Conservation (phyloP, 2,797 vertebrate genomes). For the Malacoraja senta region DNA sequence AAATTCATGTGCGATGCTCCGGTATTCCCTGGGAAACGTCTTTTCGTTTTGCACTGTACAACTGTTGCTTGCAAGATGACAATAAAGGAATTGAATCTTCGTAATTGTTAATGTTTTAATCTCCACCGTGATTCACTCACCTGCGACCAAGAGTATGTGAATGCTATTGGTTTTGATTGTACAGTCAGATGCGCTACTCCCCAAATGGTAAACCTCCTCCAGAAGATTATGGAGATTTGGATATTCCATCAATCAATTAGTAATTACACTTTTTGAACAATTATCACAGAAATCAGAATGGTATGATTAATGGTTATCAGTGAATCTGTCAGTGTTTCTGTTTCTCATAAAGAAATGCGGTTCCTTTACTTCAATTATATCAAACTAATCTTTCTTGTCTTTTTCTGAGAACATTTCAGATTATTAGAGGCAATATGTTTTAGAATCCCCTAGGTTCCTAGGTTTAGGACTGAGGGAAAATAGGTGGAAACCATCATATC, state of each 20-base stretch:
- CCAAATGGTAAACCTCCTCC: not conserved
- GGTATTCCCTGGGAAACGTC: no score
- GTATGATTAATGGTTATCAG: not conserved
- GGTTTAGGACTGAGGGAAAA: not conserved
- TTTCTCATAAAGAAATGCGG: not conserved
- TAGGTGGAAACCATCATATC: not conserved
- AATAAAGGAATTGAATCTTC: no score
- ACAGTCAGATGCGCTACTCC: not conserved
- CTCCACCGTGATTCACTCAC: not conserved
- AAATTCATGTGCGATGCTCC: no score
- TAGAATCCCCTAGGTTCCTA: not conserved
- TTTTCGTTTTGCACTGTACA: no score
- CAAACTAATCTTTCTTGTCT: not conserved
- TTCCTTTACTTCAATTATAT: not conserved
- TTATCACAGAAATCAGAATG: not conserved
- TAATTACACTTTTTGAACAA: not conserved
- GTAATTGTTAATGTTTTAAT: not conserved
- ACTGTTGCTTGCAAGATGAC: no score
- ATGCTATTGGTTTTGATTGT: not conserved
- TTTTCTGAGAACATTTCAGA: not conserved
- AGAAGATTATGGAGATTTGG: not conserved
- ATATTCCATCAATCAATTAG: not conserved
- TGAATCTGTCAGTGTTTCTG: not conserved
- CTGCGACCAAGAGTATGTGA: not conserved
- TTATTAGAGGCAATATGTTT: not conserved